phyloP scores from a whole-genome alignment of 2,113 vertebrate species.

The Aleadryas rufinucha region DNA sequence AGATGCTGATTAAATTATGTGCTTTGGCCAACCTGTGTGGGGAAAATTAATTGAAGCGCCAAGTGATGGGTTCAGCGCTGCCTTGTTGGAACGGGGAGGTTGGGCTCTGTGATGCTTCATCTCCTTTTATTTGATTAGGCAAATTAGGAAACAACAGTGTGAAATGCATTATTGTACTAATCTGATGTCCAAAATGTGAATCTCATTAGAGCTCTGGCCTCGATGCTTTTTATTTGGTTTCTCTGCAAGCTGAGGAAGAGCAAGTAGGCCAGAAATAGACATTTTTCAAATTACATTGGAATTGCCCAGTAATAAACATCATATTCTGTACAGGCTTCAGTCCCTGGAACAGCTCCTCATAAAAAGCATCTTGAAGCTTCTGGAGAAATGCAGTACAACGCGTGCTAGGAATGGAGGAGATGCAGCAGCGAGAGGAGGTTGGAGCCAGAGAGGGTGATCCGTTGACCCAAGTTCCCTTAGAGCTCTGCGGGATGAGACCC shows the following conservation, averaged over 20 bases:
- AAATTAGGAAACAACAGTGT: slow-evolving; percentile 58
- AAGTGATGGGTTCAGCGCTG: not conserved
- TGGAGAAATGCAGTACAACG: not conserved
- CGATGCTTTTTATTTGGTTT: not conserved
- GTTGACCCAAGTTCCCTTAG: accelerated
- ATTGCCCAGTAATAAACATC: not conserved
- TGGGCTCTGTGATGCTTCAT: slow-evolving; percentile 42
- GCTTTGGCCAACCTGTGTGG: slow-evolving; percentile 23
- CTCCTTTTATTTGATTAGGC: slow-evolving; percentile 52
- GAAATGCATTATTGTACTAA: slow-evolving; percentile 45
- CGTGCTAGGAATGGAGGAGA: not conserved
- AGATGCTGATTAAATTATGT: not conserved
- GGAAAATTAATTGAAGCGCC: slow-evolving; percentile 27
- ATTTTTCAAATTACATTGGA: not conserved
- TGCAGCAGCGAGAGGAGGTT: accelerated
- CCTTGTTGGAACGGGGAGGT: not conserved
- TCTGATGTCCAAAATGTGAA: slow-evolving; percentile 25
- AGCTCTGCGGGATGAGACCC: not conserved
- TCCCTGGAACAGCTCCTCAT: not conserved
- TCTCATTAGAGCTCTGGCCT: slow-evolving; percentile 20
- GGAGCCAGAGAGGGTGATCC: not conserved
- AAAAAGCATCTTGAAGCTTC: not conserved
- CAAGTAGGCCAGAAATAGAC: not conserved
- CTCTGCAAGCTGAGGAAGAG: not conserved
- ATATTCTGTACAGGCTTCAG: not conserved